phyloP scores from a whole-genome alignment of 2,888 invertebrate species.

The Tineola bisselliella region DNA sequence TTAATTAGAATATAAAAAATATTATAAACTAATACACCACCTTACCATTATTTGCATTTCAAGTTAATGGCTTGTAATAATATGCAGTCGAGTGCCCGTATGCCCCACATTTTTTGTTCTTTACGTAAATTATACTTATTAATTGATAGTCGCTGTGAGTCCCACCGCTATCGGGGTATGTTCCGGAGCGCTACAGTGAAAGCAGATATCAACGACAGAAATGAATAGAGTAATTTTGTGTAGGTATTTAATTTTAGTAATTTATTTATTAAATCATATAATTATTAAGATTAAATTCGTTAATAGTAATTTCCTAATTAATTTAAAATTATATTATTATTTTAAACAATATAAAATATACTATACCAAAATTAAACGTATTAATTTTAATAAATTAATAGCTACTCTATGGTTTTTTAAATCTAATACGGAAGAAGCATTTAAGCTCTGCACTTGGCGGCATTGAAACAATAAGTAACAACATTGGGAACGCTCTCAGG shows the following conservation, averaged over 20 bases:
- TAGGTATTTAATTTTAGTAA: neutral
- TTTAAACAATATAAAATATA: no score
- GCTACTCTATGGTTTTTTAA: conserved; percentile 28
- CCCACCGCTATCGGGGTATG: neutral
- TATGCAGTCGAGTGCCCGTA: neutral
- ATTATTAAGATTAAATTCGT: neutral
- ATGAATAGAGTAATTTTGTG: neutral
- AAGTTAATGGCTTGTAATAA: neutral
- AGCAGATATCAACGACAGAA: conserved; percentile 23
- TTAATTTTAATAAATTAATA: neutral
- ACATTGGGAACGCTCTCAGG: conserved; percentile 51
- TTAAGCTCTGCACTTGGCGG: conserved; percentile 43
- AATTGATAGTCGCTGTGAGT: conserved; percentile 1
- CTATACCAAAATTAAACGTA: no score
- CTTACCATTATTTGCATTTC: neutral
- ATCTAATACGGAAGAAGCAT: conserved; percentile 50
- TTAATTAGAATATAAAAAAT: no score
- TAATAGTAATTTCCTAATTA: no score
- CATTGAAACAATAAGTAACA: conserved; percentile 46
- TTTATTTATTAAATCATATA: neutral
- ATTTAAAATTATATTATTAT: no score
- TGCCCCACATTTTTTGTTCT: neutral
- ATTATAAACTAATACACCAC: no score
- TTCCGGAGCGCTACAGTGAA: conserved; percentile 32
- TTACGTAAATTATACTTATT: conserved; percentile 2